A percentile compares a stretch with the other conserved stretches of the same genome.
phyloP scores from a whole-genome alignment of 2,113 vertebrate genomes.

The Aptenodytes forsteri region DNA sequence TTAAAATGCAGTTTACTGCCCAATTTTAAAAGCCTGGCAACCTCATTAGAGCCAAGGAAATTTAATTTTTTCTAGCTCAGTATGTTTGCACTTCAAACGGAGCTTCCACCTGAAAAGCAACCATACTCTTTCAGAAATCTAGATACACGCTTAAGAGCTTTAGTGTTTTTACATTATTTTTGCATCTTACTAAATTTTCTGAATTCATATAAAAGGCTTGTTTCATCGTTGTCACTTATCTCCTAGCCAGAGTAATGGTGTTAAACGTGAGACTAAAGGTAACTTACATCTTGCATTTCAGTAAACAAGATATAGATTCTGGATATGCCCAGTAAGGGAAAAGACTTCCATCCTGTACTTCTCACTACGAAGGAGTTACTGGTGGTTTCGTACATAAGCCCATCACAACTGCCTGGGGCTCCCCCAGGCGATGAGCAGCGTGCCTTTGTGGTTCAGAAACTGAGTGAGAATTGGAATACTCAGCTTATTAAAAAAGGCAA shows the following conservation, averaged over 20 bases:
- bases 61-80: background rate
- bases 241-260: background rate
- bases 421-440: fast-evolving
- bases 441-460: background rate
- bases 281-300: background rate
- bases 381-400: background rate
- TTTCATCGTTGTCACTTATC: background rate
- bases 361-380: background rate
- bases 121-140: background rate
- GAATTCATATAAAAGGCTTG: background rate
- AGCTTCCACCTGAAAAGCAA: background rate
- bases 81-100: background rate
- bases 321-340: background rate
- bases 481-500: background rate
- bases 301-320: background rate
- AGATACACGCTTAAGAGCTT: background rate
- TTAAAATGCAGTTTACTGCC: background rate
- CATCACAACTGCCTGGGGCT: background rate
- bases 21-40: background rate
- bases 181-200: background rate
- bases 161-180: background rate
- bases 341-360: background rate
- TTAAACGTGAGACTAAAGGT: background rate
- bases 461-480: background rate
- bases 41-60: background rate